Evolutionary conservation across 2,888 invertebrate genomes (phyloP).

Genomic region (Hirtodrosophila histrioides): DNA sequence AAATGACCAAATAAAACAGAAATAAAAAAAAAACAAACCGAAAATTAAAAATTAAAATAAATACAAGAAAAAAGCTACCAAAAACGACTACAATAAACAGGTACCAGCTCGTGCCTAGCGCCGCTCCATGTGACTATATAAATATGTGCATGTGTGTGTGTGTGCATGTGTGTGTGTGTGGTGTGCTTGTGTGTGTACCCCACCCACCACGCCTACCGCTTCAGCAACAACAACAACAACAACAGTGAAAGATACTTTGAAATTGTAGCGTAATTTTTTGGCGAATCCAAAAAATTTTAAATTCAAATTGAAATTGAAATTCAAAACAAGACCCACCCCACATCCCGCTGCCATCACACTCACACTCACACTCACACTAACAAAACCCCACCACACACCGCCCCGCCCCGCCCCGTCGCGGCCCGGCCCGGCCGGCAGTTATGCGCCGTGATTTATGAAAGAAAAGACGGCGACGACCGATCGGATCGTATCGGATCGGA

Average conservation of each 20-base stretch:
- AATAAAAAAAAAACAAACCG: conserved; percentile 16
- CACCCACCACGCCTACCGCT: conserved; percentile 53
- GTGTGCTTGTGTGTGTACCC: conserved; percentile 19
- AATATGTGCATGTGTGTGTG: background rate
- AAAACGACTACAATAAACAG: conserved; percentile 60
- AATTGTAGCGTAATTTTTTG: conserved; percentile 53
- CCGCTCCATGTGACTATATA: conserved; percentile 45
- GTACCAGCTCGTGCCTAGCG: conserved; percentile 79
- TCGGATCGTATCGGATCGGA: conserved; percentile 34
- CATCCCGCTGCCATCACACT: background rate
- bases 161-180: conserved; percentile 11
- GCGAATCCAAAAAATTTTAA: conserved; percentile 18
- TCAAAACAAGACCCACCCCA: conserved; percentile 34
- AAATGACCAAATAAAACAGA: conserved; percentile 19
- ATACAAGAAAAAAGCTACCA: conserved; percentile 44
- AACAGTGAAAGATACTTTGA: conserved; percentile 32
- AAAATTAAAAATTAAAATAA: conserved; percentile 56
- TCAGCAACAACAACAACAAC: conserved; percentile 5
- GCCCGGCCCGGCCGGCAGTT: conserved; percentile 28
- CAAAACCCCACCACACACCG: background rate
- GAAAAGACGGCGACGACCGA: conserved; percentile 45
- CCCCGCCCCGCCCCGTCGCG: background rate
- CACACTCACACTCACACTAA: too few relatives aligned
- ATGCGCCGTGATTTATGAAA: conserved; percentile 62
- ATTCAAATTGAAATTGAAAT: conserved; percentile 27